These are phyloP conservation scores for Alosa sapidissima DNA, from an alignment of 2,797 vertebrate genomes.

Conservation along the genomic window DNA sequence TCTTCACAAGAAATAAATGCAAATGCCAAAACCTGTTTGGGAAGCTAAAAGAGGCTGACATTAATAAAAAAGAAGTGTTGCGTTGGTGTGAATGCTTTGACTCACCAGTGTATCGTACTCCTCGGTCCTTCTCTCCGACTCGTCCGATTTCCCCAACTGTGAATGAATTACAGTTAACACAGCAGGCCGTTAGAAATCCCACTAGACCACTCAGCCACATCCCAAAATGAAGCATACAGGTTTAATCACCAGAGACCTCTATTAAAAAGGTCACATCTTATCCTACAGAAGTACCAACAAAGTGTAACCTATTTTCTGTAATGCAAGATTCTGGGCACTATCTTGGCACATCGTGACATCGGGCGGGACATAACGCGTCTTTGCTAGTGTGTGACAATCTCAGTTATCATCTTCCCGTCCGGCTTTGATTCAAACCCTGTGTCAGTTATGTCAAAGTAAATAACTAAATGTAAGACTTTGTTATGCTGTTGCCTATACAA, in stretches of 20 bases:
- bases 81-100: neutral
- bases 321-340: neutral
- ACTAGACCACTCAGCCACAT: neutral
- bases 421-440: too few relatives aligned
- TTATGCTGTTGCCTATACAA: too few relatives aligned
- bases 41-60: neutral
- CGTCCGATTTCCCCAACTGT: slow-evolving; percentile 89
- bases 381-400: too few relatives aligned
- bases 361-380: too few relatives aligned
- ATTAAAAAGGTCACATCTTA: neutral
- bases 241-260: neutral
- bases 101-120: slow-evolving; percentile 93
- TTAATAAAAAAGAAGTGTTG: neutral
- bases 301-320: neutral
- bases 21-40: neutral
- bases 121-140: slow-evolving; percentile 91
- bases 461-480: too few relatives aligned
- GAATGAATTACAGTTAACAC: slow-evolving; percentile 10
- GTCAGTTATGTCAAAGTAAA: too few relatives aligned
- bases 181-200: neutral
- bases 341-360: too few relatives aligned
- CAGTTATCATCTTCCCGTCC: too few relatives aligned
- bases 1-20: neutral
- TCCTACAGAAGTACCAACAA: neutral
- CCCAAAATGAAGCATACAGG: neutral